A percentile compares a stretch with the other conserved stretches of the same genome.
These are phyloP conservation scores for Cantharis nigra DNA, from an alignment of 2,888 invertebrate genomes.

Conservation along the genomic window DNA sequence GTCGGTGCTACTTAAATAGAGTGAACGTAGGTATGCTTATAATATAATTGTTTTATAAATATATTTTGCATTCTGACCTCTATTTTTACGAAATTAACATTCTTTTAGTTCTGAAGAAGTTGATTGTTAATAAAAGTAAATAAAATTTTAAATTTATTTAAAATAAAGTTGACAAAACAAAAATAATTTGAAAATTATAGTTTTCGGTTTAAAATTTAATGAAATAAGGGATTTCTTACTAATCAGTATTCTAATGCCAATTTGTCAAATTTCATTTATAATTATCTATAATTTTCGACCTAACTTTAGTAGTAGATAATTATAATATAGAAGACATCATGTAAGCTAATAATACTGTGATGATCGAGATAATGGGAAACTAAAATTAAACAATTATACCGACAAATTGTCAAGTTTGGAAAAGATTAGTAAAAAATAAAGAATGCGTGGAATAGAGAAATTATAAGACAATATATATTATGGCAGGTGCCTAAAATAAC, in stretches of 20 bases:
- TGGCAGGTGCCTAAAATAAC: background rate
- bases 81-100: background rate
- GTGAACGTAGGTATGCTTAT: background rate
- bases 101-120: background rate
- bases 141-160: background rate
- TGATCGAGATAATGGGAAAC: slow-evolving; percentile 17
- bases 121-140: background rate
- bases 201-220: background rate
- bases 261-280: background rate
- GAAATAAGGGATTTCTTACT: background rate
- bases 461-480: background rate
- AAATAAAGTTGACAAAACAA: background rate
- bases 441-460: background rate
- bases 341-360: slow-evolving; percentile 6
- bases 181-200: background rate
- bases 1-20: background rate
- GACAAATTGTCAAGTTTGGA: slow-evolving; percentile 40
- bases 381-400: slow-evolving; percentile 41
- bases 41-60: background rate
- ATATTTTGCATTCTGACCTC: background rate
- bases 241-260: background rate
- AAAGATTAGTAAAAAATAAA: background rate
- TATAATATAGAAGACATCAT: background rate
- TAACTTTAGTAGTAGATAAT: background rate
- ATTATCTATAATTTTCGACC: background rate